Evolutionary conservation across 2,113 vertebrate species (phyloP).

Genomic region (Cheirogaleus medius): DNA sequence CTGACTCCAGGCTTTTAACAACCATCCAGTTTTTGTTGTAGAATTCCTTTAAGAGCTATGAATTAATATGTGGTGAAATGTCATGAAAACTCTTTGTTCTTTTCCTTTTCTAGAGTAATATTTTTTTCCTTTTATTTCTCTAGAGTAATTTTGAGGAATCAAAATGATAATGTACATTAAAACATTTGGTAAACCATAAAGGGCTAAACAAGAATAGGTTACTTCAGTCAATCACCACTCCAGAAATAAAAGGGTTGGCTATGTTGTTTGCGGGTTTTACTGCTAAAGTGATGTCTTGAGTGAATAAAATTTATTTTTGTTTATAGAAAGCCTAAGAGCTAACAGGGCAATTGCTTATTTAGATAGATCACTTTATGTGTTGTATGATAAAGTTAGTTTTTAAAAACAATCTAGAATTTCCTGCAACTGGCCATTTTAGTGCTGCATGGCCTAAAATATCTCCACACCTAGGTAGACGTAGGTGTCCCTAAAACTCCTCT

Average conservation of each 20-base stretch:
- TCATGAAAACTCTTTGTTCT: neutral
- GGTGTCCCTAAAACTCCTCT: neutral
- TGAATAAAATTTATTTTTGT: neutral
- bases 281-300: neutral
- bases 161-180: neutral
- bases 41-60: conserved; percentile 6
- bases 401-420: neutral
- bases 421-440: neutral
- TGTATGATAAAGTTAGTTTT: conserved; percentile 5
- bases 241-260: neutral
- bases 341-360: neutral
- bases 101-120: too few species aligned
- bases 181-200: neutral
- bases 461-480: neutral
- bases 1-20: neutral
- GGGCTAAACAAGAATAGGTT: neutral
- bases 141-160: neutral
- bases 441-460: neutral
- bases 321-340: conserved; percentile 2
- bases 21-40: neutral
- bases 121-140: too few species aligned
- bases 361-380: conserved; percentile 10
- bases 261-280: neutral
- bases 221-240: neutral
- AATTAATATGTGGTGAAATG: neutral